Conservation (phyloP, 1,140 invertebrate genomes). For the Drosophila kepulauana region DNA sequence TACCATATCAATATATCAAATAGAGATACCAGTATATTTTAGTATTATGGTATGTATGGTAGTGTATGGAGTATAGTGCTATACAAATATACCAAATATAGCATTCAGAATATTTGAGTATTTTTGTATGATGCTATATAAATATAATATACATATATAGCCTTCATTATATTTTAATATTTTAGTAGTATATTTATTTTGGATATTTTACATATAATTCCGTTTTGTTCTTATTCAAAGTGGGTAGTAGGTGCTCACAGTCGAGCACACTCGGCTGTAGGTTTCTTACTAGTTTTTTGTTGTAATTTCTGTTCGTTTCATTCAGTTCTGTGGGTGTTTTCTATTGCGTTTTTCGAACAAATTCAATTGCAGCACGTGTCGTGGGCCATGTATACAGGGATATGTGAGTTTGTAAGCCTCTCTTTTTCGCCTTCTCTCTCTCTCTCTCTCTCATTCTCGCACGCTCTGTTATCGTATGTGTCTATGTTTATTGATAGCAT, state of each 20-base stretch:
- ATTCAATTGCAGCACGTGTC: slow-evolving; percentile 81
- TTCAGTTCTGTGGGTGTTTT: slow-evolving; percentile 69
- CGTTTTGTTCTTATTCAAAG: too few species aligned
- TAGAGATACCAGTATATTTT: too few species aligned
- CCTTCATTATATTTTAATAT: too few species aligned
- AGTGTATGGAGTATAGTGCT: too few species aligned
- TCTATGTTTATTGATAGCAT: slow-evolving; percentile 29
- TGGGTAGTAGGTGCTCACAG: neutral
- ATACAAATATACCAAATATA: too few species aligned
- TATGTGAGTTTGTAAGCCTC: slow-evolving; percentile 48
- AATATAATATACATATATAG: too few species aligned
- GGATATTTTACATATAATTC: too few species aligned
- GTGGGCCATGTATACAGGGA: slow-evolving; percentile 66
- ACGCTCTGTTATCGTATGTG: slow-evolving; percentile 1
- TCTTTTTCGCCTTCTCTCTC: neutral
- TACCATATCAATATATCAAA: too few species aligned
- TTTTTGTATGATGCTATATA: too few species aligned
- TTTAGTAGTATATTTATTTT: too few species aligned
- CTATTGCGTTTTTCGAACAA: slow-evolving; percentile 79
- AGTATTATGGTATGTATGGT: too few species aligned
- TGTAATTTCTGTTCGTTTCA: slow-evolving; percentile 26
- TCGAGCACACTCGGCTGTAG: neutral
- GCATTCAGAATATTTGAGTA: too few species aligned
- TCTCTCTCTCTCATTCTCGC: neutral
- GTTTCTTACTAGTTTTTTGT: slow-evolving; percentile 15